A percentile compares a stretch with the other conserved stretches of the same genome.
Evolutionary conservation across 1,140 invertebrate genomes (phyloP).

Genomic region (Pseudomyrmex concolor): DNA sequence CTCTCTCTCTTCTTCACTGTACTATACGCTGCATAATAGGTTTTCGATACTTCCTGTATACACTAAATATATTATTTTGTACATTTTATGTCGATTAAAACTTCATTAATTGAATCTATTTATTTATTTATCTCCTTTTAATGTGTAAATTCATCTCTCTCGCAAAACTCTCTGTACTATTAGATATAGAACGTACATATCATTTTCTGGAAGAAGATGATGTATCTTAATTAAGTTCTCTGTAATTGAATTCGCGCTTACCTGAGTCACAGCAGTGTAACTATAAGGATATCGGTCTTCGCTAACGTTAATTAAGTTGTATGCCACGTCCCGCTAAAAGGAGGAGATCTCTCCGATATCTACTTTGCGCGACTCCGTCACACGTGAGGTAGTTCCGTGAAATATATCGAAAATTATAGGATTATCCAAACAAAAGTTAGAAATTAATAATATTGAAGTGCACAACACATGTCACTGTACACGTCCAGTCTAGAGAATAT

Average conservation of each 20-base stretch:
- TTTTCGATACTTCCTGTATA: too few species aligned
- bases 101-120: too few species aligned
- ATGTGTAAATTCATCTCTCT: too few species aligned
- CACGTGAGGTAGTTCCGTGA: constrained; percentile 19
- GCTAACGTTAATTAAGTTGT: constrained; percentile 34
- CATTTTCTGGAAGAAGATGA: too few species aligned
- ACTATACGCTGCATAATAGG: too few species aligned
- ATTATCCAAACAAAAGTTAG: constrained; percentile 43
- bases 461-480: constrained; percentile 74
- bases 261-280: neutral
- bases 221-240: too few species aligned
- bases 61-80: too few species aligned
- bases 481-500: constrained; percentile 72
- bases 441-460: constrained; percentile 73
- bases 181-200: too few species aligned
- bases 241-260: constrained; percentile 4
- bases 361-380: neutral
- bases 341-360: neutral
- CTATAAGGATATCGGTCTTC: constrained; percentile 25
- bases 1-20: too few species aligned
- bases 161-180: too few species aligned
- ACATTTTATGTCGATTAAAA: too few species aligned
- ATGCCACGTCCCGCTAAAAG: neutral
- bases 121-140: too few species aligned
- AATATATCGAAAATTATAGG: neutral